A percentile compares a stretch with the other conserved stretches of the same genome.
Evolutionary conservation across 1,140 invertebrate genomes (phyloP).

Genomic region (Adoxophyes honmai): DNA sequence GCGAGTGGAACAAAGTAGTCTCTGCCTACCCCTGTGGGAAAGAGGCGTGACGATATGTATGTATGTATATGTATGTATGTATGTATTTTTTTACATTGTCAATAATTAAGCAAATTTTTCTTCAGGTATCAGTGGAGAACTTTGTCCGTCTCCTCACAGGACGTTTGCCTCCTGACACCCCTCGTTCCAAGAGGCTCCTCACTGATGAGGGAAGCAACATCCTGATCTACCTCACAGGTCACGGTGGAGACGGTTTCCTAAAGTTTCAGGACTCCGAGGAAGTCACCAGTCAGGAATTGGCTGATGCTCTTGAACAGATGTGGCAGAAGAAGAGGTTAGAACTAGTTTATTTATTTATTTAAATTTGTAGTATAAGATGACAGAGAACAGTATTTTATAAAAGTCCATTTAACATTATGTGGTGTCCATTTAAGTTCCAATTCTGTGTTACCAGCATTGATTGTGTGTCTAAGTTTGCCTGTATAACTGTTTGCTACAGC

Average conservation of each 20-base stretch:
- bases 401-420: no score
- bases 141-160: conserved; percentile 98
- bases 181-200: conserved; percentile 95
- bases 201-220: conserved; percentile 99
- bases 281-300: conserved; percentile 98
- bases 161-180: conserved; percentile 91
- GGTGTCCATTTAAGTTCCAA: no score
- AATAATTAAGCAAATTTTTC: conserved; percentile 18
- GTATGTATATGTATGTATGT: no score
- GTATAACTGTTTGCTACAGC: no score
- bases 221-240: conserved; percentile 96
- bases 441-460: no score
- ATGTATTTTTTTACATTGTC: conserved; percentile 17
- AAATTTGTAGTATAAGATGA: no score
- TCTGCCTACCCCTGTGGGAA: no score
- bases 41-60: no score
- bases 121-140: conserved; percentile 96
- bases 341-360: no score
- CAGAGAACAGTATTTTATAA: no score
- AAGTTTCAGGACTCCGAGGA: conserved; percentile 99
- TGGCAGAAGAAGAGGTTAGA: conserved; percentile 97
- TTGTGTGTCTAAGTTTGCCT: no score
- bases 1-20: no score
- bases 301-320: conserved; percentile 99
- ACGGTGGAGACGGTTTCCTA: conserved; percentile 99